Conservation (phyloP, 2,797 vertebrate genomes). For the Oryzias sinensis region DNA sequence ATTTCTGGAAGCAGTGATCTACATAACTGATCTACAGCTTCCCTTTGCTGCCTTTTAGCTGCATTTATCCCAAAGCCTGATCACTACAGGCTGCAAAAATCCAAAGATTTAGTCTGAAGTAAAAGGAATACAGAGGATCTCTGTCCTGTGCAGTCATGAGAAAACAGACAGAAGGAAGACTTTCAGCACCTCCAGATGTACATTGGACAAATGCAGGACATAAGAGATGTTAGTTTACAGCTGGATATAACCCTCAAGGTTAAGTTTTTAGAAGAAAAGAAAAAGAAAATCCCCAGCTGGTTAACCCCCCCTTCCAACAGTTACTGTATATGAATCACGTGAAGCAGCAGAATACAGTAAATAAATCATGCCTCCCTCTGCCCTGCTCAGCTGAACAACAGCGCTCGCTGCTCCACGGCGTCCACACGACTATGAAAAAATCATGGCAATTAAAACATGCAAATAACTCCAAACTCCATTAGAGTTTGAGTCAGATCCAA, state of each 20-base stretch:
- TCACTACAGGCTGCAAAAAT: slow-evolving; percentile 53
- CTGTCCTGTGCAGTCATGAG: no score
- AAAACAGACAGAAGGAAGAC: no score
- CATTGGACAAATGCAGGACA: slow-evolving; percentile 4
- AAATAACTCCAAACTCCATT: slow-evolving; percentile 51
- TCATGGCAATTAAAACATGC: slow-evolving; percentile 56
- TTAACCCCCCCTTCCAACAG: slow-evolving; percentile 16
- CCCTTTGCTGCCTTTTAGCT: slow-evolving; percentile 10
- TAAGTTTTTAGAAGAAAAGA: slow-evolving; percentile 43
- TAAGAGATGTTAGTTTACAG: slow-evolving; percentile 20
- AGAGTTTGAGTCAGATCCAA: slow-evolving; percentile 18
- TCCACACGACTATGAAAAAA: slow-evolving; percentile 51
- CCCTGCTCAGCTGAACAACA: slow-evolving; percentile 48
- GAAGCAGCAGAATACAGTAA: slow-evolving; percentile 39
- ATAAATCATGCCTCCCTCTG: slow-evolving; percentile 64
- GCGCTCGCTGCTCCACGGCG: slow-evolving; percentile 17
- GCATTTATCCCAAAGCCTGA: slow-evolving; percentile 54
- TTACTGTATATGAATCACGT: slow-evolving; percentile 52
- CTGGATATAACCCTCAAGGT: slow-evolving; percentile 45
- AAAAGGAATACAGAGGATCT: slow-evolving; percentile 30
- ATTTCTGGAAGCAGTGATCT: not conserved
- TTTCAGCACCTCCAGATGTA: no score
- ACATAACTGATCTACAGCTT: slow-evolving; percentile 7
- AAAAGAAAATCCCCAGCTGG: slow-evolving; percentile 35
- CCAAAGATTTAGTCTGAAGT: slow-evolving; percentile 69